A percentile compares a stretch with the other conserved stretches of the same genome.
These are phyloP conservation scores for Odontothrips loti DNA, from an alignment of 2,888 invertebrate genomes.

Conservation along the genomic window DNA sequence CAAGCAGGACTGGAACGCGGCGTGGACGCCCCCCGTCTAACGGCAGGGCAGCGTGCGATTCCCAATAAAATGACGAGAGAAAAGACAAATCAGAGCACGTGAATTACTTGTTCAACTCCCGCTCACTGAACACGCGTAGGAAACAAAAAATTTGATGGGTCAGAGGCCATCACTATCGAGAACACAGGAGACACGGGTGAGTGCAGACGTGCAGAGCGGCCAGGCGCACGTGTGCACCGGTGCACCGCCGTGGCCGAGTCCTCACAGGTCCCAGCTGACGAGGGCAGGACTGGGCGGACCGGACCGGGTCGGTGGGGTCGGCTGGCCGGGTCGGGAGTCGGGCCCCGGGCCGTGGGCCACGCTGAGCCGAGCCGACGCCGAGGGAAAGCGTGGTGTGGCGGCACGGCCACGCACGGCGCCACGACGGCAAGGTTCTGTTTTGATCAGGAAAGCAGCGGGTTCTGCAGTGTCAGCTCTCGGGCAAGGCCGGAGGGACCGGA, in stretches of 20 bases:
- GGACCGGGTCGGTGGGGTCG: too few relatives aligned
- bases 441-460: slow-evolving; percentile 21
- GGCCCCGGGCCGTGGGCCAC: not conserved
- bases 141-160: too few relatives aligned
- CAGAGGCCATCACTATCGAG: too few relatives aligned
- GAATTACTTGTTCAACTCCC: too few relatives aligned
- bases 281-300: not conserved
- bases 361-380: not conserved
- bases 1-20: slow-evolving; percentile 61
- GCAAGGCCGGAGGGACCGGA: slow-evolving; percentile 33
- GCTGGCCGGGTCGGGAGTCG: not conserved
- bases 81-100: too few relatives aligned
- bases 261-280: not conserved
- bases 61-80: too few relatives aligned
- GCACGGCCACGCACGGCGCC: not conserved
- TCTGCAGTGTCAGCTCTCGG: slow-evolving; percentile 21
- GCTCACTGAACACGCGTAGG: too few relatives aligned
- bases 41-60: not conserved
- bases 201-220: not conserved
- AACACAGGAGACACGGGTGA: too few relatives aligned
- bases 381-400: not conserved
- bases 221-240: too few relatives aligned
- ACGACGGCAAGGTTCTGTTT: too few relatives aligned
- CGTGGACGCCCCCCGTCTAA: not conserved
- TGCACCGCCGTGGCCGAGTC: too few relatives aligned